A percentile compares a stretch with the other conserved stretches of the same genome.
These are phyloP conservation scores for Cetonia aurata DNA, from an alignment of 2,888 invertebrate species.

Conservation along the genomic window DNA sequence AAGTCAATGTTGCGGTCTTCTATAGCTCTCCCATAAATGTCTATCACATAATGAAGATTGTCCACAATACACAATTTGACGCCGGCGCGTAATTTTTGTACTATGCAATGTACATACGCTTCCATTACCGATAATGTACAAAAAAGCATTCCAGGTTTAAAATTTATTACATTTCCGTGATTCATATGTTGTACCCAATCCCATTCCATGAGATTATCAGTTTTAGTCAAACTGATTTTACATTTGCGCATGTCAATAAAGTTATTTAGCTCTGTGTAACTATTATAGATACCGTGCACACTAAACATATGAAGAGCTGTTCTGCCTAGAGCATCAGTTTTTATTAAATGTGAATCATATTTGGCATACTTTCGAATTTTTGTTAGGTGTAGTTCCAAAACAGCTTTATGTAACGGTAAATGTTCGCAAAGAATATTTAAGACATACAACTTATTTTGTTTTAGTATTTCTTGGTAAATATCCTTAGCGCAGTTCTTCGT, in stretches of 20 bases:
- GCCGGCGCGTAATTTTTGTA: no score
- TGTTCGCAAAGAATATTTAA: constrained; percentile 9
- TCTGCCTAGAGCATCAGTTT: background rate
- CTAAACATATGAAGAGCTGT: background rate
- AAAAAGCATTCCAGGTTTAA: no score
- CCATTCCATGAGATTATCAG: background rate
- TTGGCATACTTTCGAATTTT: background rate
- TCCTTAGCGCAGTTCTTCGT: background rate
- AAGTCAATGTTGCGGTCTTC: no score
- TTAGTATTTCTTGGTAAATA: background rate
- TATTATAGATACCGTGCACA: no score
- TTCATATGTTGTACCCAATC: background rate
- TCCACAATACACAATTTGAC: no score
- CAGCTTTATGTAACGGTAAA: background rate
- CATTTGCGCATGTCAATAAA: background rate
- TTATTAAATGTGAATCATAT: background rate
- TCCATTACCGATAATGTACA: background rate
- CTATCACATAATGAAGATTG: no score
- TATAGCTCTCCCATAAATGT: no score
- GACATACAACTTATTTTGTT: background rate
- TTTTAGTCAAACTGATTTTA: background rate
- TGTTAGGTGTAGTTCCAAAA: background rate
- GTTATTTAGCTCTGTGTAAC: no score
- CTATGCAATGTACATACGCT: no score
- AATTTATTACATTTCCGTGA: no score